Conservation (phyloP, 1,140 invertebrate species). For the Harpegnathos saltator region DNA sequence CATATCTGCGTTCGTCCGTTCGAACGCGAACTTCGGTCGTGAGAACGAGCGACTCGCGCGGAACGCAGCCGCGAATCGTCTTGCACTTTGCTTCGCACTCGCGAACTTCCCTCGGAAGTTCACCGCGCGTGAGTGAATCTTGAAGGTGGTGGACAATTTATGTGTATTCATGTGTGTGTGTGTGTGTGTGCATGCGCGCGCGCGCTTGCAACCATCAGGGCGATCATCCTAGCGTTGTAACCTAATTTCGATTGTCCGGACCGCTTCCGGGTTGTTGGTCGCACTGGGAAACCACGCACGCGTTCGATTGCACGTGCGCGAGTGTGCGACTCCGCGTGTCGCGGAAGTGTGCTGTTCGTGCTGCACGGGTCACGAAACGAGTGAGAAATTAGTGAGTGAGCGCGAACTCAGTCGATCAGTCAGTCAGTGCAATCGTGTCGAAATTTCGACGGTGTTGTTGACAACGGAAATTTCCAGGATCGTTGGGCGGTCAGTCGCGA, state of each 20-base stretch:
- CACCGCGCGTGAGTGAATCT: neutral
- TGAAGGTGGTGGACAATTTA: neutral
- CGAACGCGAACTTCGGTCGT: conserved; percentile 28
- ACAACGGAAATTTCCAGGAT: neutral
- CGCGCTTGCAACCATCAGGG: no score
- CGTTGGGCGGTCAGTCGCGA: neutral
- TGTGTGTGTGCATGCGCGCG: no score
- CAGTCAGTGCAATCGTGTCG: neutral
- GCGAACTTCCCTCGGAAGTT: conserved; percentile 26
- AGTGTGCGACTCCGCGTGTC: neutral
- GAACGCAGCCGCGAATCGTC: no score
- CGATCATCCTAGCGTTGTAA: neutral
- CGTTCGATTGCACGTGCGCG: conserved; percentile 1
- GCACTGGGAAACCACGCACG: neutral
- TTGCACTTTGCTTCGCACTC: no score
- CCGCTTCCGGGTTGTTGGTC: neutral
- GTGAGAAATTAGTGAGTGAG: neutral
- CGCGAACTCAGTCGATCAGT: no score
- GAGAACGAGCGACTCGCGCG: neutral
- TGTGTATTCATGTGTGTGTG: no score
- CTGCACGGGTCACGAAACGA: neutral
- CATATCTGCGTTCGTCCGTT: neutral
- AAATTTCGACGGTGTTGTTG: neutral
- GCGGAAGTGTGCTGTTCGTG: neutral
- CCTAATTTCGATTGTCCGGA: neutral